These are phyloP conservation scores for Oscheius sp. DNA, from an alignment of 1,140 invertebrate species.

Conservation along the genomic window DNA sequence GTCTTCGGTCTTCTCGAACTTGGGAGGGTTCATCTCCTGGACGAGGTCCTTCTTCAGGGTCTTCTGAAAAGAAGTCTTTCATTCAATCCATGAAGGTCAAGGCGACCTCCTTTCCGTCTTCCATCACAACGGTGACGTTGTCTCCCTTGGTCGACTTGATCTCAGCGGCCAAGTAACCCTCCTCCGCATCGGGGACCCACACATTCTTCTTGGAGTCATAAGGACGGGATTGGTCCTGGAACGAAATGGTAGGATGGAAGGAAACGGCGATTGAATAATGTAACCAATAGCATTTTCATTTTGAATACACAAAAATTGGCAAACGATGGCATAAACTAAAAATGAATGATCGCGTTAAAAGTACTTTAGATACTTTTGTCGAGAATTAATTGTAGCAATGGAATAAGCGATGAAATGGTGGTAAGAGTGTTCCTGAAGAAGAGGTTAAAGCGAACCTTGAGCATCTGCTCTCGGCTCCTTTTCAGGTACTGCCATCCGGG, in stretches of 20 bases:
- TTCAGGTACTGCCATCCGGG: constrained; percentile 55
- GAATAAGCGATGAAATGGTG: background rate
- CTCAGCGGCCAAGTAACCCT: constrained; percentile 83
- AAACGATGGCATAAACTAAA: too few relatives aligned
- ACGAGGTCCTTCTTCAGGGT: constrained; percentile 78
- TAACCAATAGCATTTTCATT: background rate
- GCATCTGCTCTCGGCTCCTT: constrained; percentile 43
- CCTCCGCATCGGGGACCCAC: constrained; percentile 53
- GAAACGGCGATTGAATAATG: background rate
- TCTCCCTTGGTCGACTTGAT: constrained; percentile 94
- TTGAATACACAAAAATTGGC: background rate
- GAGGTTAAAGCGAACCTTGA: constrained; percentile 35
- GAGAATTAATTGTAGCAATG: background rate
- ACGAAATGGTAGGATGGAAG: background rate
- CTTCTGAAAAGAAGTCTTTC: constrained; percentile 36
- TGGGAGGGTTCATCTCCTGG: constrained; percentile 99
- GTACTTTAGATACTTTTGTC: too few relatives aligned
- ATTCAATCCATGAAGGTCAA: background rate
- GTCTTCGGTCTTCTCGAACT: constrained; percentile 99
- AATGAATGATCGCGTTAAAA: background rate
- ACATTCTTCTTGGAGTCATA: constrained; percentile 59
- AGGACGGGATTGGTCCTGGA: constrained; percentile 57
- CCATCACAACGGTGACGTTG: constrained; percentile 69
- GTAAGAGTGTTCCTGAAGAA: background rate
- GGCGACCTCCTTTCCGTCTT: constrained; percentile 30